Evolutionary conservation across 2,113 vertebrate species (phyloP).

Genomic region (Poicephalus gulielmi): DNA sequence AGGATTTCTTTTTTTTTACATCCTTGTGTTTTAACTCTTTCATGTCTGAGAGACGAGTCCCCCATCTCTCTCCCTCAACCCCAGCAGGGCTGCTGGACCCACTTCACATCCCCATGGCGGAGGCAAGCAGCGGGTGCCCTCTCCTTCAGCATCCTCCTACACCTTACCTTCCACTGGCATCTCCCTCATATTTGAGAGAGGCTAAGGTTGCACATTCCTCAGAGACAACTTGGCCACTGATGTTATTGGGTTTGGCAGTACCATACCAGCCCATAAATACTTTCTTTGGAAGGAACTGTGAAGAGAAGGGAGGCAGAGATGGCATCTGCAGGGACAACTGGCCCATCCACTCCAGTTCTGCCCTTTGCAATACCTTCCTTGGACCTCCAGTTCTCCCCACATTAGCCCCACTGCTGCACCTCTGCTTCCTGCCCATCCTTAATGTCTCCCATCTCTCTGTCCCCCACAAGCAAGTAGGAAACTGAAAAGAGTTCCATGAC

Average conservation of each 20-base stretch:
- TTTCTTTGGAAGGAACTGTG: background rate
- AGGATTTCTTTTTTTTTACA: slow-evolving; percentile 55
- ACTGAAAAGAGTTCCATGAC: accelerated
- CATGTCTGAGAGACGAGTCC: background rate
- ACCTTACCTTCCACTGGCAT: background rate
- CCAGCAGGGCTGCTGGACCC: background rate
- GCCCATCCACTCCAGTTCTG: background rate
- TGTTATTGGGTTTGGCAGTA: background rate
- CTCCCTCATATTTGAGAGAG: background rate
- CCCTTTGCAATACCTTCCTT: background rate
- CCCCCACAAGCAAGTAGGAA: background rate
- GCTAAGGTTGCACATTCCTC: background rate
- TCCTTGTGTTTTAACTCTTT: slow-evolving; percentile 58
- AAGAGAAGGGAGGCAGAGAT: background rate
- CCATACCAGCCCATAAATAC: background rate
- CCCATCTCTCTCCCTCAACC: background rate
- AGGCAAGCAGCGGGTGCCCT: background rate
- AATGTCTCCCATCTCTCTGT: background rate
- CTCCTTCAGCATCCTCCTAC: background rate
- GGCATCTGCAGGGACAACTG: background rate
- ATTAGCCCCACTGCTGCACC: background rate
- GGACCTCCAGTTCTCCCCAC: background rate
- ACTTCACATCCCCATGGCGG: background rate
- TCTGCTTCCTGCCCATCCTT: background rate
- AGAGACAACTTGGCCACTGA: background rate